phyloP scores from a whole-genome alignment of 1,140 invertebrate genomes.

The Trachelipus rathkii region DNA sequence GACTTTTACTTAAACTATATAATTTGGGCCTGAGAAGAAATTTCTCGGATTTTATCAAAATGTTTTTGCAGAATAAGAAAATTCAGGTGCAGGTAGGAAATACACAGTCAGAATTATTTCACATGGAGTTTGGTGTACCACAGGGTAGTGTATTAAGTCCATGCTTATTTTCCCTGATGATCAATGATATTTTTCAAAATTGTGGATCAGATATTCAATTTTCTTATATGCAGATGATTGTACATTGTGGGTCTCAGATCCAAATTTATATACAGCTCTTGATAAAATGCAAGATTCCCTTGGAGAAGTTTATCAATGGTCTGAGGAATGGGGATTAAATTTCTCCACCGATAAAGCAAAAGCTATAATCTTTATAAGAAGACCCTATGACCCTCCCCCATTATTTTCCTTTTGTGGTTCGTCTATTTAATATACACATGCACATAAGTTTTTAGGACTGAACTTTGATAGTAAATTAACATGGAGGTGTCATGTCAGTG shows the following conservation, averaged over 20 bases:
- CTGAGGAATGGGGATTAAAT: background rate
- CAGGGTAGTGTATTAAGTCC: slow-evolving; percentile 1
- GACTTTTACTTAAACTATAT: background rate
- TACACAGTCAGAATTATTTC: background rate
- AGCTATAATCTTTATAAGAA: background rate
- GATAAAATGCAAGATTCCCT: background rate
- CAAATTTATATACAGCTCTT: background rate
- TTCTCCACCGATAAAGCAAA: background rate
- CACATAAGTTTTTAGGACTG: background rate
- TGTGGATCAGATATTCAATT: background rate
- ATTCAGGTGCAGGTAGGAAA: background rate
- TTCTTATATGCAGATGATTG: slow-evolving; percentile 15
- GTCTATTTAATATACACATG: background rate
- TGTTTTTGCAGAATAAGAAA: background rate
- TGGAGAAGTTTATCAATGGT: background rate
- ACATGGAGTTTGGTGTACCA: background rate
- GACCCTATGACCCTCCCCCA: background rate
- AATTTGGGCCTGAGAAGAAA: no score
- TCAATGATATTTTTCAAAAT: background rate
- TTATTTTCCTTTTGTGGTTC: background rate
- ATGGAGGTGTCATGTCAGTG: background rate
- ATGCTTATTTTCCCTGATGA: slow-evolving; percentile 7
- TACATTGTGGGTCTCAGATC: background rate
- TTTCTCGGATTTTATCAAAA: background rate
- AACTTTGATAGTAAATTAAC: background rate